phyloP scores from a whole-genome alignment of 2,797 vertebrate species.

The Brachyrhaphis roseni region DNA sequence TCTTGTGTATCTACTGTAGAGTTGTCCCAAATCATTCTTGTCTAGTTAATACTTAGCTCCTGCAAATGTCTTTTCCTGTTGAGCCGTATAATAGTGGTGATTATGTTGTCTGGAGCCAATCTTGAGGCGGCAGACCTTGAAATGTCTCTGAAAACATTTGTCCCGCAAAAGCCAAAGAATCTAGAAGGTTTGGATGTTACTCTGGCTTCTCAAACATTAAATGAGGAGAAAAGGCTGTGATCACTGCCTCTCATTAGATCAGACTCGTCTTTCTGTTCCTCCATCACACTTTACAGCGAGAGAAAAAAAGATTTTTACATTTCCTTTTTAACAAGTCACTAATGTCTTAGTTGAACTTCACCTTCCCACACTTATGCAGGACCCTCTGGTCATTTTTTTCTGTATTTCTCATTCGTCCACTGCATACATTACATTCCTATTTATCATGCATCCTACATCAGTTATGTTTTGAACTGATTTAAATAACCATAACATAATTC shows the following conservation, averaged over 20 bases:
- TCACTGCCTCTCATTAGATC: slow-evolving; percentile 62
- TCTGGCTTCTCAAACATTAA: slow-evolving; percentile 48
- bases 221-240: slow-evolving; percentile 53
- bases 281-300: slow-evolving; percentile 1
- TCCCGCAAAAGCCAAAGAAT: slow-evolving; percentile 33
- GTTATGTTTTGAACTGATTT: background rate
- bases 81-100: background rate
- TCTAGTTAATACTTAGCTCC: background rate
- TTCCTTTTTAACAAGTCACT: background rate
- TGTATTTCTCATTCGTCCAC: background rate
- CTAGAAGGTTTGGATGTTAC: slow-evolving; percentile 10
- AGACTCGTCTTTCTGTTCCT: slow-evolving; percentile 28
- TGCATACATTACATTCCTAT: background rate
- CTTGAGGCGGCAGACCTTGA: background rate
- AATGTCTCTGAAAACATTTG: slow-evolving; percentile 11
- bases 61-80: background rate
- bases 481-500: background rate
- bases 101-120: background rate
- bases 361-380: background rate
- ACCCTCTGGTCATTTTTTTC: background rate
- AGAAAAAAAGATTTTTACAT: background rate
- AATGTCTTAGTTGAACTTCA: background rate
- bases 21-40: background rate
- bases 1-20: background rate
- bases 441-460: background rate